These are phyloP conservation scores for Eunapius fragilis DNA, from an alignment of 37 sponge, comb jelly and placozoan species.

Conservation along the genomic window DNA sequence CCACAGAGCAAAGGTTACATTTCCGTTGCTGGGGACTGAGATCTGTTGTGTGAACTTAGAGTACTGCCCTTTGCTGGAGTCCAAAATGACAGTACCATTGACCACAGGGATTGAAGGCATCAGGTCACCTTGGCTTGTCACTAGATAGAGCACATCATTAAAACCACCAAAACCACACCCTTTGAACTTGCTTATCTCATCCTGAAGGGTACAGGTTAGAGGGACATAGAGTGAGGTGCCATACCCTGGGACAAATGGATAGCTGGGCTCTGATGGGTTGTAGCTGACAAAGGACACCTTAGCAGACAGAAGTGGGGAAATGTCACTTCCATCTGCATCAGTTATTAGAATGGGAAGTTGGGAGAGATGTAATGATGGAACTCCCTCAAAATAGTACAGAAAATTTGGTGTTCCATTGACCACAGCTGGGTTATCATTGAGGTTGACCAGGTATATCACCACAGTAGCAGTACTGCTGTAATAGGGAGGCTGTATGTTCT, in stretches of 20 bases:
- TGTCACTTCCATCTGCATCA: slow-evolving; percentile 56
- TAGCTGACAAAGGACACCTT: slow-evolving; percentile 24
- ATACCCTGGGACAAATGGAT: slow-evolving; percentile 44
- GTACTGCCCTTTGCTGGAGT: slow-evolving; percentile 24
- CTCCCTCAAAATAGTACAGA: not conserved
- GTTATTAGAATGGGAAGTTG: slow-evolving; percentile 26
- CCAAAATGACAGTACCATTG: slow-evolving; percentile 32
- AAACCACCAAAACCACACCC: slow-evolving; percentile 36
- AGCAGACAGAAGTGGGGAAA: slow-evolving; percentile 49
- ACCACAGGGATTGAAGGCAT: not conserved
- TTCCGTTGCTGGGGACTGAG: not conserved
- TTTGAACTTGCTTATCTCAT: slow-evolving; percentile 11
- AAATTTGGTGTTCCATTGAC: not conserved
- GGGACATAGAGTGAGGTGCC: slow-evolving; percentile 12
- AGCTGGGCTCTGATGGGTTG: slow-evolving; percentile 40
- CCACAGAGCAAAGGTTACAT: slow-evolving; percentile 57
- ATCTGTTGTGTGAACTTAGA: not conserved
- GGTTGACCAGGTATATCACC: slow-evolving; percentile 41
- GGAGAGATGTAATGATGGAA: not conserved
- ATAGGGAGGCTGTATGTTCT: slow-evolving; percentile 46
- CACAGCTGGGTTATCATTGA: slow-evolving; percentile 79
- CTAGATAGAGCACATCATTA: not conserved
- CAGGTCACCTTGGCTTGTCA: not conserved
- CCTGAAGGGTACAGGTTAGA: slow-evolving; percentile 42
- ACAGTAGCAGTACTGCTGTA: slow-evolving; percentile 20